Base-by-base conservation (phyloP, 2,113 vertebrate species). In the Xenopus borealis region DNA sequence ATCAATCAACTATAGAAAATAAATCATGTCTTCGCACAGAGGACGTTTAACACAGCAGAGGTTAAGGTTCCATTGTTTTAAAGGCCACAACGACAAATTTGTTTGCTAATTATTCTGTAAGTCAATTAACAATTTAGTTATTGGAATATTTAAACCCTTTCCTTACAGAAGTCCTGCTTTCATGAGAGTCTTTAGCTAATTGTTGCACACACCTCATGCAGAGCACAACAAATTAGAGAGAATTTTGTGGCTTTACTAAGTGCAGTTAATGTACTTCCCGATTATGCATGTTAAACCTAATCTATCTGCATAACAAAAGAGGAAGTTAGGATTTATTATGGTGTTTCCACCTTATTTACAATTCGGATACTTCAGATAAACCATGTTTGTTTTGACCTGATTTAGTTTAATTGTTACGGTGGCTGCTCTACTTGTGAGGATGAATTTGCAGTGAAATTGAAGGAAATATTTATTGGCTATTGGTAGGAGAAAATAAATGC, bases 51-150 rank as follows among this genome's bases (percentile, higher is more conserved):
- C 33, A 19, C 45, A 10, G 40, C 30, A 84, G 84, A 90, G 79
- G 88, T 88, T 84, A 87, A 90, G 86, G 87, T 88, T 90, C 88
- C 83, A 89, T 82, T 86, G 88, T 86, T 89, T 91, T 87, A 88
- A 89, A 85, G 84, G 84, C 82, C 83, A 91, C 85, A 82, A 88
- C 87, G 87, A 86, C 91, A 91, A 91, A 93, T 93, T 91, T 87
- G 85, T 89, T 89, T 89, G 88, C 89, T 89, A 89, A 91, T 90
- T 91, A 91, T 90, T 92, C 89, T 89, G 86, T 90, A 91, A 91
- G 89, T 89, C 91, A 93, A 93, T 90, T 88, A 89, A 81, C 90
- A 88, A 91, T 86, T 90, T 90, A 88, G 87, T 93, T 89, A 91
- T 92, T 91, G 90, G 87, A 81, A 89, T 87, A 89, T 89, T 89